Evolutionary conservation across 2,888 invertebrate genomes (phyloP).

Genomic region (Amphipyra tragopoginis): DNA sequence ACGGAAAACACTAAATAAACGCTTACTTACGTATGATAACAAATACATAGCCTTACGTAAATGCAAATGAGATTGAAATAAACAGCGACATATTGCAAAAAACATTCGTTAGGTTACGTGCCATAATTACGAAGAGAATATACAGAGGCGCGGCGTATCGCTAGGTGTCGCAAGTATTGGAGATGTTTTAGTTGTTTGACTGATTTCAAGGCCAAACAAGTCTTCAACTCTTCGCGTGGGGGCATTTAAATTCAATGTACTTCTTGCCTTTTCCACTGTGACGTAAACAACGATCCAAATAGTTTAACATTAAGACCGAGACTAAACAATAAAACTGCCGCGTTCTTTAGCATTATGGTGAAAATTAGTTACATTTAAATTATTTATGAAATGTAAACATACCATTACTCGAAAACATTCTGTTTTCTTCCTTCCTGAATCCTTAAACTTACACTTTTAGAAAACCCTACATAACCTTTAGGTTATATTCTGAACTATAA

Average conservation of each 20-base stretch:
- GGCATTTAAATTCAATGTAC: constrained; percentile 33
- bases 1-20: constrained; percentile 11
- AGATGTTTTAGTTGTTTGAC: constrained; percentile 51
- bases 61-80: constrained; percentile 49
- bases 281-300: constrained; percentile 23
- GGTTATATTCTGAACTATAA: too few species aligned
- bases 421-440: too few species aligned
- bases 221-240: constrained; percentile 40
- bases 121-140: constrained; percentile 40
- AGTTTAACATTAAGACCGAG: constrained; percentile 12
- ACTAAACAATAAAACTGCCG: constrained; percentile 3
- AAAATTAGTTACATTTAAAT: constrained; percentile 28
- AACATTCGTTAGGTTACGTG: constrained; percentile 43
- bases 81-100: constrained; percentile 48
- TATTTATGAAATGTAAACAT: too few species aligned
- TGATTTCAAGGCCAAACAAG: constrained; percentile 53
- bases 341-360: background rate
- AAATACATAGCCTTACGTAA: constrained; percentile 35
- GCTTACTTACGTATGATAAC: too few species aligned
- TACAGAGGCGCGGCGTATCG: constrained; percentile 54
- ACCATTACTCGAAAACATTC: too few species aligned
- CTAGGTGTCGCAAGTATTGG: constrained; percentile 56
- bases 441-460: too few species aligned
- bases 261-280: constrained; percentile 28
- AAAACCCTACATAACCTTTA: too few species aligned